These are phyloP conservation scores for Picathartes gymnocephalus DNA, from an alignment of 2,113 vertebrate species.

Conservation along the genomic window DNA sequence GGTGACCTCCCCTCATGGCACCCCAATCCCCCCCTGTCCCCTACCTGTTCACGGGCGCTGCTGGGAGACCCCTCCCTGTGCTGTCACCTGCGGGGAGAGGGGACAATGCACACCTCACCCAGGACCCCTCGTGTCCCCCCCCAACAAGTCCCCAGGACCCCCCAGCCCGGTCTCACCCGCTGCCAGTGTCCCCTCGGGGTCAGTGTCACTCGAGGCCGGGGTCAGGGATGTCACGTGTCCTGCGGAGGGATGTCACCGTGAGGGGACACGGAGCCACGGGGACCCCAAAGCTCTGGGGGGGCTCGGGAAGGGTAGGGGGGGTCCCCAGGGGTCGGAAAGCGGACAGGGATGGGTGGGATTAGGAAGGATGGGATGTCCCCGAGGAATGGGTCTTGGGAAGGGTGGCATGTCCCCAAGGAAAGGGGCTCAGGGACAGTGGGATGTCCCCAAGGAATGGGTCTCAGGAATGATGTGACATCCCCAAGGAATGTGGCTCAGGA, in stretches of 20 bases:
- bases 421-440: not conserved
- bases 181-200: not conserved
- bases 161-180: not conserved
- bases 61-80: not conserved
- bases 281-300: not conserved
- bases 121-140: not conserved
- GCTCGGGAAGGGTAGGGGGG: not conserved
- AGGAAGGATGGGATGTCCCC: not conserved
- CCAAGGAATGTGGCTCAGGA: no score
- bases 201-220: rapidly evolving
- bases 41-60: not conserved
- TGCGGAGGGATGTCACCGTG: not conserved
- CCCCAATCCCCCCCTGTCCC: not conserved
- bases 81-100: not conserved
- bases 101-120: not conserved
- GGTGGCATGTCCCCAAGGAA: no score
- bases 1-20: not conserved
- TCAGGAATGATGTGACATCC: no score
- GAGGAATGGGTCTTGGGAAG: no score
- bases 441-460: not conserved
- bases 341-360: not conserved
- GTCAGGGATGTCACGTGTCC: not conserved
- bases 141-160: not conserved
- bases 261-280: not conserved
- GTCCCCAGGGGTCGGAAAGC: not conserved